A percentile compares a stretch with the other conserved stretches of the same genome.
Evolutionary conservation across 2,888 invertebrate genomes (phyloP).

Genomic region (Synergus umbraculus): DNA sequence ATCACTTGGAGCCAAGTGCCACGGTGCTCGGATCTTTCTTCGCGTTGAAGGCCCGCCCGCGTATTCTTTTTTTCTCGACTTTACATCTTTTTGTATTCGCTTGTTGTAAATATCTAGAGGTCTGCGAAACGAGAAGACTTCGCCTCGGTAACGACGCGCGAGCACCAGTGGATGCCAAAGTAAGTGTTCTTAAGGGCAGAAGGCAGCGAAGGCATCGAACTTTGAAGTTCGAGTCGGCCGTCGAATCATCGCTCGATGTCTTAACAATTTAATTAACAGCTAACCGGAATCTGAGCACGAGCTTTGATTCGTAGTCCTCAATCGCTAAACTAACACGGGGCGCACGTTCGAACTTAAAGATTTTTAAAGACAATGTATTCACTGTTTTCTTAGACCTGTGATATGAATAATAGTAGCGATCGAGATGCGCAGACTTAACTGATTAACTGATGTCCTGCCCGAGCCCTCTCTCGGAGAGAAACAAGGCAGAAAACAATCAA

Average conservation of each 20-base stretch:
- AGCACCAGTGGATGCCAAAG: conserved; percentile 56
- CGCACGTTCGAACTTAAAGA: conserved; percentile 16
- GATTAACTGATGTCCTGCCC: conserved; percentile 30
- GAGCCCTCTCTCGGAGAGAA: conserved; percentile 45
- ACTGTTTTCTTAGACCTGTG: conserved; percentile 71
- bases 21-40: conserved; percentile 46
- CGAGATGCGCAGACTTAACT: conserved; percentile 45
- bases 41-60: conserved; percentile 19
- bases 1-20: conserved; percentile 45
- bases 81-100: conserved; percentile 49
- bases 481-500: conserved; percentile 69
- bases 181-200: conserved; percentile 49
- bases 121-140: conserved; percentile 30
- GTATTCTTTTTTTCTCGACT: conserved; percentile 23
- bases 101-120: conserved; percentile 58
- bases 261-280: not conserved
- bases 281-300: not conserved
- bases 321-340: conserved; percentile 42
- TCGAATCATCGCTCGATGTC: not conserved
- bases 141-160: conserved; percentile 40
- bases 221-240: conserved; percentile 11
- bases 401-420: conserved; percentile 63
- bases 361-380: conserved; percentile 42
- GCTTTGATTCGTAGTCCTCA: conserved; percentile 38
- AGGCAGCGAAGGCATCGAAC: conserved; percentile 43